Conservation (phyloP, 2,888 invertebrate species). For the Melangyna quadrimaculata region DNA sequence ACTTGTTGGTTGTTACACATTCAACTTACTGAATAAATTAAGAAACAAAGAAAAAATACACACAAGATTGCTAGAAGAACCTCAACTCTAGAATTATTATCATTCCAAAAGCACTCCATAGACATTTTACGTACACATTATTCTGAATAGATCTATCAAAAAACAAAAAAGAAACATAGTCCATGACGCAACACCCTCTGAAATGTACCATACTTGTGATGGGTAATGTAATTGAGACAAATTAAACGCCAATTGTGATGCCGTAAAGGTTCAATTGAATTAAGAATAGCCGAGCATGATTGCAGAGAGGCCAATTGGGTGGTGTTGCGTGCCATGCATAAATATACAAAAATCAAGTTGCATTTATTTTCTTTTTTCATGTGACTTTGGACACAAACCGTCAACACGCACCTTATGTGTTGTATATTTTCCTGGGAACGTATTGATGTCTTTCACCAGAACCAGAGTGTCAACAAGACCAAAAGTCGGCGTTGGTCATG, state of each 20-base stretch:
- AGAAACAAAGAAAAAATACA: constrained; percentile 22
- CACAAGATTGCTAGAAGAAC: constrained; percentile 7
- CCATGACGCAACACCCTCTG: not conserved
- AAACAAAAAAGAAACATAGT: not conserved
- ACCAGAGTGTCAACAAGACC: constrained; percentile 12
- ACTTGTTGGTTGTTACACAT: constrained; percentile 5
- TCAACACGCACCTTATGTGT: constrained; percentile 6
- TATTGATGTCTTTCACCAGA: not conserved
- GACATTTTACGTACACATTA: not conserved
- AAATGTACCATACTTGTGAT: not conserved
- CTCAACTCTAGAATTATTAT: not conserved
- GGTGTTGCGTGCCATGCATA: constrained; percentile 26
- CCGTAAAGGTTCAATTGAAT: constrained; percentile 68
- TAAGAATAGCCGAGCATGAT: constrained; percentile 50
- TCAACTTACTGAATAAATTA: constrained; percentile 53
- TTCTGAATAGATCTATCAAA: not conserved
- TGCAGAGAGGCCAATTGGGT: constrained; percentile 34
- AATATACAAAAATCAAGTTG: constrained; percentile 6
- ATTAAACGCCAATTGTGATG: constrained; percentile 68
- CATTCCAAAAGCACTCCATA: not conserved
- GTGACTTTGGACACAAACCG: not conserved
- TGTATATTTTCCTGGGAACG: not conserved
- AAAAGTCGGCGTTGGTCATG: not conserved
- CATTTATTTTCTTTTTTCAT: constrained; percentile 1
- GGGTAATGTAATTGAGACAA: constrained; percentile 65